Base-by-base conservation (phyloP, 2,113 vertebrate genomes). In the Xenus cinereus region DNA sequence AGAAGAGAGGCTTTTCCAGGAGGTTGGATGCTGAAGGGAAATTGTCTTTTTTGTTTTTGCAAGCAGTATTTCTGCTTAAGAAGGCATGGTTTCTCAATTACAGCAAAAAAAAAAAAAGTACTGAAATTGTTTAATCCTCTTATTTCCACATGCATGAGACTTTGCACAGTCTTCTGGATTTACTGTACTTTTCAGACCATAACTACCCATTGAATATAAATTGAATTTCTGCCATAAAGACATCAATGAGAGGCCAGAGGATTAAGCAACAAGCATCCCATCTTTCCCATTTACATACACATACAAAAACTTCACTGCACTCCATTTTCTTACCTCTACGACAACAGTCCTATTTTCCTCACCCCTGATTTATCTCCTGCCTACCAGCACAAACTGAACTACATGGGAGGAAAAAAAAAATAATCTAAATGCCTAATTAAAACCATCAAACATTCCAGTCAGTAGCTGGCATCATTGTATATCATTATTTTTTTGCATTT, bases 81-180 rank as follows among this genome's bases (percentile, higher is more conserved):
- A 27, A 54, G 9, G 74, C 24, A 82, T 10, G 4, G 6, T 7
- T 89, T 96, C 73, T 76, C 81, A 90, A 83, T 83, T 85, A 92
- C 2, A 13, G 39, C 2, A 3, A 10, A 30, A 41, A 50, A 16
- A 37, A 2, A 17, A 35, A 2, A 19, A 32, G 3, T 37, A 68
- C 30, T 57, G 14, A 45, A 91, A 59, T n/a, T 51, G n/a, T 20
- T 80, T 86, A 93, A 96, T 92, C 63, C 24, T 88, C 72, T 93
- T 80, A 93, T 46, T 93, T 96, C 50, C 59, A 93, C 27, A 94
- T 26, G 43, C 85, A 80, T 9, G 26, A 93, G 75, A 72, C 21
- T 74, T 68, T 43, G 23, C 60, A 54, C 7, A 67, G 41, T 69
- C 54, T 83, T 82, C 43, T 73, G 35, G 14, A 78, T 89, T 94